Conservation (phyloP, 2,888 invertebrate species). For the Drosophila falleni region DNA sequence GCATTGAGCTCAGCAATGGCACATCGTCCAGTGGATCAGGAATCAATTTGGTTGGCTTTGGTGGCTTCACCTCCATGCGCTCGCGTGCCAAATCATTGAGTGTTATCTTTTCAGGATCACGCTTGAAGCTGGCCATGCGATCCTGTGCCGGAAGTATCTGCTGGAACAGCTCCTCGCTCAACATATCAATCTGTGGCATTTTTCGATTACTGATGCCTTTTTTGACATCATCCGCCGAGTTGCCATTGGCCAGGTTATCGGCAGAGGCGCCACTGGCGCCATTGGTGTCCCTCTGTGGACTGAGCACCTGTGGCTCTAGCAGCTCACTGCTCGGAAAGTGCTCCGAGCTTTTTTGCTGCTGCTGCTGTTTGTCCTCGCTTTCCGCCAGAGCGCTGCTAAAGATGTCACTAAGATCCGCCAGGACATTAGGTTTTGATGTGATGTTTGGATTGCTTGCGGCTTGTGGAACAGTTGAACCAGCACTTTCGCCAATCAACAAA, state of each 20-base stretch:
- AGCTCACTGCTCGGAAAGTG: slow-evolving; percentile 56
- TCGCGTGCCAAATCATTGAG: slow-evolving; percentile 82
- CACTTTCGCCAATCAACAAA: slow-evolving; percentile 43
- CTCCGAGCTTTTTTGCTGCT: slow-evolving; percentile 2
- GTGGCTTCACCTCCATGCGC: slow-evolving; percentile 49
- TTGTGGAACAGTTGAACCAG: neutral
- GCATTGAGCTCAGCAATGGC: slow-evolving; percentile 47
- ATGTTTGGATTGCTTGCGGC: neutral
- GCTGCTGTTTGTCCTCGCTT: slow-evolving; percentile 28
- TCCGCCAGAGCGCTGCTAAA: slow-evolving; percentile 68
- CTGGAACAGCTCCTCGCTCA: slow-evolving; percentile 93
- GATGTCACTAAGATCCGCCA: slow-evolving; percentile 79
- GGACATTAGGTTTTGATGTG: slow-evolving; percentile 35
- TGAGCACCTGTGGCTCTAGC: slow-evolving; percentile 72
- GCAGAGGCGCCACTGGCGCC: neutral
- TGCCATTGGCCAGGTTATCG: slow-evolving; percentile 47
- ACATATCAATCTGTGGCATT: slow-evolving; percentile 87
- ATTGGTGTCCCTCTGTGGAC: slow-evolving; percentile 3
- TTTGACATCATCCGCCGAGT: neutral
- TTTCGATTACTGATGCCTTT: slow-evolving; percentile 47
- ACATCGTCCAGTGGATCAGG: slow-evolving; percentile 55
- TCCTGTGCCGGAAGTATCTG: slow-evolving; percentile 87
- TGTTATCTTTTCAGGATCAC: slow-evolving; percentile 83
- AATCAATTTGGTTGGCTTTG: neutral
- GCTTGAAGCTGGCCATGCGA: slow-evolving; percentile 85